These are phyloP conservation scores for Pangasius larnaudii DNA, from an alignment of 2,797 vertebrate species.

Conservation along the genomic window DNA sequence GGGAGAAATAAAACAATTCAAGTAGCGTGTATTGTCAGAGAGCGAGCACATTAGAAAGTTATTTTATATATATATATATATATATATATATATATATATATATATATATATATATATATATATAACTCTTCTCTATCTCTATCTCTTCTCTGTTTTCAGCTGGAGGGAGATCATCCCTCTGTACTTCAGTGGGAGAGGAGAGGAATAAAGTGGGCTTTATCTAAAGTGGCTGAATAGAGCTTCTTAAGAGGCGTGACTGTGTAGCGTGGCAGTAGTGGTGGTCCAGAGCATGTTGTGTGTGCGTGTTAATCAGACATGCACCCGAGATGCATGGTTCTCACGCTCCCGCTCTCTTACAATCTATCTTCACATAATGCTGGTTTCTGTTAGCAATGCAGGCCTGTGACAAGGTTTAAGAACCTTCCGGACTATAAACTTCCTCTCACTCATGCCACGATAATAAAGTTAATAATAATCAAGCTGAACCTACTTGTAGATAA, in stretches of 20 bases:
- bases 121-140: no score
- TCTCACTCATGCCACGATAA: not conserved
- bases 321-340: slow-evolving; percentile 50
- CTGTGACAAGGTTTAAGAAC: not conserved
- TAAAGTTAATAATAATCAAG: not conserved
- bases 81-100: no score
- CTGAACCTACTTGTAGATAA: not conserved
- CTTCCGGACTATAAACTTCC: not conserved
- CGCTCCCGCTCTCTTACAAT: slow-evolving; percentile 20
- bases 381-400: not conserved
- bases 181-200: slow-evolving; percentile 37
- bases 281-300: slow-evolving; percentile 48
- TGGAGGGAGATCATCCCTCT: slow-evolving; percentile 33
- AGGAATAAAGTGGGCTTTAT: slow-evolving; percentile 52
- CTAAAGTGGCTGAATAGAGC: slow-evolving; percentile 38
- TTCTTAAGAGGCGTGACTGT: slow-evolving; percentile 47
- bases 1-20: not conserved
- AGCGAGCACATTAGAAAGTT: not conserved
- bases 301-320: slow-evolving; percentile 48
- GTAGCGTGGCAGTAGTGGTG: slow-evolving; percentile 32
- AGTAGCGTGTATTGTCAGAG: not conserved
- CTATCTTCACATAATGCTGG: not conserved
- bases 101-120: no score
- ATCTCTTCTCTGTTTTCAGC: slow-evolving; percentile 14
- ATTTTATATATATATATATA: not conserved